Evolutionary conservation across 2,797 vertebrate genomes (phyloP).

Genomic region (Agapornis canus): DNA sequence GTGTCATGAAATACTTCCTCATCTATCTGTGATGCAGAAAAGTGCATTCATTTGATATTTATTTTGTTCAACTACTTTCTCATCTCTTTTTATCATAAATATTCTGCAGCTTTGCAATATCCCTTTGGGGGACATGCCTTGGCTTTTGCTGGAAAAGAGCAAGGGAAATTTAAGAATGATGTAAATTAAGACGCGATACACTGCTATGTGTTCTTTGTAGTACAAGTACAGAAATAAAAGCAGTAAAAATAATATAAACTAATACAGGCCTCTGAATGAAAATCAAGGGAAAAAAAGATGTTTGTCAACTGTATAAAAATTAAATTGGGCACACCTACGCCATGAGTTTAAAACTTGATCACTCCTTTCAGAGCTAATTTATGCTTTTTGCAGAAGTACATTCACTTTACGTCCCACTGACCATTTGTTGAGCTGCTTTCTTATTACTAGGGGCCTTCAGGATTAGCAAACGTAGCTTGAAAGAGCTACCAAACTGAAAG

Average conservation of each 20-base stretch:
- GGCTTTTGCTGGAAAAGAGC: not conserved
- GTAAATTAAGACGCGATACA: not conserved
- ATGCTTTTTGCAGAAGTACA: not conserved
- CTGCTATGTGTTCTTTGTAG: not conserved
- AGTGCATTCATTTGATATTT: not conserved
- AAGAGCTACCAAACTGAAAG: conserved; percentile 52
- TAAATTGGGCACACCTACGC: not conserved
- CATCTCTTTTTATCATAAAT: not conserved
- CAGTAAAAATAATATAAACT: not conserved
- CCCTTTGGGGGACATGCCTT: not conserved
- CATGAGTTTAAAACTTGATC: not conserved
- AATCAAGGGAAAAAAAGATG: not conserved
- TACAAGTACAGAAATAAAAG: not conserved
- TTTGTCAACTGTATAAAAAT: not conserved
- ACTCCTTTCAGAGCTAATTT: not conserved
- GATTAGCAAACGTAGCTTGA: conserved; percentile 29
- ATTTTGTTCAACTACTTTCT: not conserved
- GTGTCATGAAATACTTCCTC: not conserved
- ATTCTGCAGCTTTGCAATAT: not conserved
- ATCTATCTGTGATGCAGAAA: not conserved
- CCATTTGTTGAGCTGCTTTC: not conserved
- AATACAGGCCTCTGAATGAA: not conserved
- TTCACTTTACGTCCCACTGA: not conserved
- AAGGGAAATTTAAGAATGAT: fast-evolving
- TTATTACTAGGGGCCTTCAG: conserved; percentile 2